Evolutionary conservation across 2,113 vertebrate species (phyloP), one percentile per base, ranked within the genome.

Genomic region (Taxidea taxus): DNA sequence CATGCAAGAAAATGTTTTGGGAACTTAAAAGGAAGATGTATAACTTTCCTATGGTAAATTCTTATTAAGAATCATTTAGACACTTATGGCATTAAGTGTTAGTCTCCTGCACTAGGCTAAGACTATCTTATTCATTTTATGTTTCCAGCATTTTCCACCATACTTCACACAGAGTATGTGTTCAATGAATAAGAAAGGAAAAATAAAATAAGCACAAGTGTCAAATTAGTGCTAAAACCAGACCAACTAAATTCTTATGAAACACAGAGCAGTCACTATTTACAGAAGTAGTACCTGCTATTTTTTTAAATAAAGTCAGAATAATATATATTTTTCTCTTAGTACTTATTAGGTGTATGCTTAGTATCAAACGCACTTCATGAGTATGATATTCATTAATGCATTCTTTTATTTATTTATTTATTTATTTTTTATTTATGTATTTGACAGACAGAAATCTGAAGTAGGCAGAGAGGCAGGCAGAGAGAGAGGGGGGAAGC

Each of bases 251-350:
- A 42, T 80, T 96, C 56, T 83, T 70, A 81, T 51, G 25, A 97
- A 95, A 49, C 37, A 93, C 1, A 88, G 20, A 85, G 4, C 34
- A 85, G 42, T 95, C 27, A 75, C 14, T 77, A 74, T 78, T 88
- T 86, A 64, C 18, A 16, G n/a, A 86, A 72, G 87, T 34, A 78
- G 34, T 68, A 84, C 13, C 14, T 75, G 2, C 44, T 83, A 64
- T 29, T 60, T 60, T 92, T 66, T 74, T 49, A 20, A n/a, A 74
- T 56, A 95, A 93, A 80, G 68, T 87, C 1, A 91, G 29, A 75
- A 77, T 72, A 54, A 91, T 87, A 77, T 7, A 14, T 74, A 93
- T 91, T 93, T 97, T 97, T 80, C 23, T 86, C 6, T 80, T 81
- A 96, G 56, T 72, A 90, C 1, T 15, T 64, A 34, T 4, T 27